Conservation (phyloP, 1,140 invertebrate species). For the Brachionus rubens region DNA sequence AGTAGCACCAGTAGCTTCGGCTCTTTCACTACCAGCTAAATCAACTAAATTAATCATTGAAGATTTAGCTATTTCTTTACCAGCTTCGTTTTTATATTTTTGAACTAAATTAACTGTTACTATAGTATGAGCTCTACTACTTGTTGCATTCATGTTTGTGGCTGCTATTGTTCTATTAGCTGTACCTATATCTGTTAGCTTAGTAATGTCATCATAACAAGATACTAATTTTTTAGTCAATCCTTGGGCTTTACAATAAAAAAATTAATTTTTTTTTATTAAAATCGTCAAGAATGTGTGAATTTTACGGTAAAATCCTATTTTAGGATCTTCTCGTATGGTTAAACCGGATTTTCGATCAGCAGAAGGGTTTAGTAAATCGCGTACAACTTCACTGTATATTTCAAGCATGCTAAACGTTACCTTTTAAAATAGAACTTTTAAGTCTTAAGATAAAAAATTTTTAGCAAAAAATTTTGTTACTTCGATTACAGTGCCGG, state of each 20-base stretch:
- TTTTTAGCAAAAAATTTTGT: not conserved
- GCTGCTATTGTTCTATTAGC: conserved; percentile 66
- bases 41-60: conserved; percentile 67
- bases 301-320: conserved; percentile 65
- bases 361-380: conserved; percentile 62
- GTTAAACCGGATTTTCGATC: conserved; percentile 63
- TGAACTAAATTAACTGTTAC: conserved; percentile 66
- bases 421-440: conserved; percentile 54
- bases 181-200: conserved; percentile 65
- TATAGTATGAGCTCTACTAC: conserved; percentile 67
- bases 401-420: conserved; percentile 68
- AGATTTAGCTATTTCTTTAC: conserved; percentile 64
- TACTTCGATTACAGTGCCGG: conserved; percentile 13
- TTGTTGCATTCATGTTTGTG: conserved; percentile 70
- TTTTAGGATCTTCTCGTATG: conserved; percentile 66
- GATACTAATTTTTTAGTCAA: conserved; percentile 62
- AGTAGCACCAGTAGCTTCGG: conserved; percentile 64
- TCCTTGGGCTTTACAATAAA: conserved; percentile 62
- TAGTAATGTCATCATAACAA: conserved; percentile 64
- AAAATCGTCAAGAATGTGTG: no score
- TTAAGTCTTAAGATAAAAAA: conserved; percentile 47
- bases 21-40: conserved; percentile 67
- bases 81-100: conserved; percentile 63
- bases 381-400: conserved; percentile 67
- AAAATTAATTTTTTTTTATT: not conserved